Evolutionary conservation across 2,113 vertebrate species (phyloP).

Genomic region (Lutjanus erythropterus): DNA sequence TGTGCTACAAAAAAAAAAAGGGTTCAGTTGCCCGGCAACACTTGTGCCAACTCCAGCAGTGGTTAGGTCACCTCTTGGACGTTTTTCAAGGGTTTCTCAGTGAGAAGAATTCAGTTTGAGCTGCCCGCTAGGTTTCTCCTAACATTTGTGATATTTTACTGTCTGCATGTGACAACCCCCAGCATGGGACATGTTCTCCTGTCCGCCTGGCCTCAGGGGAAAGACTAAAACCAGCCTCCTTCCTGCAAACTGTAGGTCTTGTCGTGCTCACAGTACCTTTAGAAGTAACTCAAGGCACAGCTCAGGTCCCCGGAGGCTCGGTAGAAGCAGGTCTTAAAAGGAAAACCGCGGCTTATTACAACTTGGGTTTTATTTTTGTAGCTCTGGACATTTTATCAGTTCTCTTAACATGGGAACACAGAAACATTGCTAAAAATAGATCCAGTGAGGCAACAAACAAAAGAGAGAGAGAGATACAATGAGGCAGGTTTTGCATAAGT

Average conservation of each 20-base stretch:
- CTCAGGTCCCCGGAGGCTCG: background rate
- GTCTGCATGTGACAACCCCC: conserved; percentile 38
- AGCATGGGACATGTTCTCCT: conserved; percentile 41
- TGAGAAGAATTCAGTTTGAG: conserved; percentile 55
- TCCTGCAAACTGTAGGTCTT: too few relatives aligned
- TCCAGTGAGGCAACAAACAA: background rate
- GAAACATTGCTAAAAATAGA: conserved; percentile 29
- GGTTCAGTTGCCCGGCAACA: conserved; percentile 58
- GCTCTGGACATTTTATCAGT: background rate
- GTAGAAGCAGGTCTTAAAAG: conserved; percentile 12
- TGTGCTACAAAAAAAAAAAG: conserved; percentile 1
- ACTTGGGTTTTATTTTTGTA: background rate
- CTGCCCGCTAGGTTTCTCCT: conserved; percentile 2
- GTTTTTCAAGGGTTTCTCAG: conserved; percentile 57
- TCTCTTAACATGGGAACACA: background rate
- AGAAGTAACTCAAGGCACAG: background rate
- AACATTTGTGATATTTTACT: conserved; percentile 39
- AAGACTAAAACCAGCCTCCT: background rate
- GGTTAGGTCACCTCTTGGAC: conserved; percentile 57
- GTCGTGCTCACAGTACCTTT: too few relatives aligned
- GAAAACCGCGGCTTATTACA: too few relatives aligned
- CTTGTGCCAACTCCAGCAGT: conserved; percentile 48
- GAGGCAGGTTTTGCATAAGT: background rate
- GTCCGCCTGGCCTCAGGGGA: conserved; percentile 5
- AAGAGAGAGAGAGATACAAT: too few relatives aligned